Conservation (phyloP, 2,888 invertebrate genomes). For the Plagodis dolabraria region DNA sequence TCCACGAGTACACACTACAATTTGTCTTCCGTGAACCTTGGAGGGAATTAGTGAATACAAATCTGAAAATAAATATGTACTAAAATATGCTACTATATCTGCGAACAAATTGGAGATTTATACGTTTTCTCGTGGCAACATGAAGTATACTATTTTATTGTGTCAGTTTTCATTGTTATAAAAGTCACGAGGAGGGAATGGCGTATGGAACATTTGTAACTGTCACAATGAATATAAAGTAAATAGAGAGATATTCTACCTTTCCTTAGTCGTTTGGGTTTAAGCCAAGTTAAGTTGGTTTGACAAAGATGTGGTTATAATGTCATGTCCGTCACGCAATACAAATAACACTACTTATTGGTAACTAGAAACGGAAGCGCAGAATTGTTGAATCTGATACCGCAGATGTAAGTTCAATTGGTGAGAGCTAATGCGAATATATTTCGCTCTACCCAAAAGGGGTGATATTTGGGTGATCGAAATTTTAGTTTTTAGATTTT, state of each 20-base stretch:
- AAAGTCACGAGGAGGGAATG: conserved; percentile 40
- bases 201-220: conserved; percentile 57
- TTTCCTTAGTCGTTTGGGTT: conserved; percentile 71
- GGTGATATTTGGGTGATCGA: no score
- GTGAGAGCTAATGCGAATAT: no score
- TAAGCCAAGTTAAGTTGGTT: conserved; percentile 68
- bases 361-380: conserved; percentile 46
- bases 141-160: conserved; percentile 40
- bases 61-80: conserved; percentile 23
- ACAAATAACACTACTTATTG: conserved; percentile 37
- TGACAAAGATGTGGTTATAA: conserved; percentile 62
- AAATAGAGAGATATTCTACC: conserved; percentile 73
- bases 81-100: conserved; percentile 22
- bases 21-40: conserved; percentile 64
- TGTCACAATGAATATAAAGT: conserved; percentile 66
- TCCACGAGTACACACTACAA: conserved; percentile 61
- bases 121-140: conserved; percentile 28
- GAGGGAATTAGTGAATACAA: conserved; percentile 38
- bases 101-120: conserved; percentile 24
- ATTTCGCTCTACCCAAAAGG: no score
- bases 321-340: conserved; percentile 59
- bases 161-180: conserved; percentile 42
- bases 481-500: no score
- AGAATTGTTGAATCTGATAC: conserved; percentile 22
- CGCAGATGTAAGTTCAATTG: neutral